Evolutionary conservation across 2,888 invertebrate genomes (phyloP).

Genomic region (Microplitis deprimator): DNA sequence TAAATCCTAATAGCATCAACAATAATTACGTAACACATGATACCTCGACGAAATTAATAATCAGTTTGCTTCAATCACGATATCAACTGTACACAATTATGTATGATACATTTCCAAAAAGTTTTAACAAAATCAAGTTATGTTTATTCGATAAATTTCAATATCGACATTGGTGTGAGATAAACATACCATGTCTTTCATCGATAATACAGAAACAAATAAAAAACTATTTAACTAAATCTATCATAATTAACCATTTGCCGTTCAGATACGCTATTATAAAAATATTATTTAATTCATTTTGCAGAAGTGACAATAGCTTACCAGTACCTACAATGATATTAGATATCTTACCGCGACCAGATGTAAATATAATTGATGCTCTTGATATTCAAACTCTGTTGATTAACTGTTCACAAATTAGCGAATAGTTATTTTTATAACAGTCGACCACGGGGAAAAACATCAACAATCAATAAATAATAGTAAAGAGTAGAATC

Average conservation of each 20-base stretch:
- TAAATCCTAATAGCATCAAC: not conserved
- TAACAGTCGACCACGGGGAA: too few species aligned
- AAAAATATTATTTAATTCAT: not conserved
- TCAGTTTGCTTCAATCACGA: not conserved
- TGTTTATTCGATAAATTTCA: not conserved
- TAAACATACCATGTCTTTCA: not conserved
- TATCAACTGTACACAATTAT: not conserved
- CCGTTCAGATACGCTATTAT: not conserved
- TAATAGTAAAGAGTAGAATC: too few species aligned
- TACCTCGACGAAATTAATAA: not conserved
- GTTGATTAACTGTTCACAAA: not conserved
- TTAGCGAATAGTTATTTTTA: too few species aligned
- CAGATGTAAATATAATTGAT: not conserved
- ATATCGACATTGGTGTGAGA: not conserved
- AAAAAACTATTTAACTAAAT: not conserved
- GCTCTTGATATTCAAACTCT: not conserved
- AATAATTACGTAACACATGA: not conserved
- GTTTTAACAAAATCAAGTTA: not conserved
- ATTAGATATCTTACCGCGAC: not conserved
- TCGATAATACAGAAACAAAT: not conserved
- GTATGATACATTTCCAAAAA: not conserved
- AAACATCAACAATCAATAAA: too few species aligned
- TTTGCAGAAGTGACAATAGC: not conserved
- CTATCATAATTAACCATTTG: not conserved
- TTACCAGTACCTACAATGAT: not conserved